These are phyloP conservation scores for Tetramorium alpestre DNA, from an alignment of 1,140 invertebrate genomes.

Conservation along the genomic window DNA sequence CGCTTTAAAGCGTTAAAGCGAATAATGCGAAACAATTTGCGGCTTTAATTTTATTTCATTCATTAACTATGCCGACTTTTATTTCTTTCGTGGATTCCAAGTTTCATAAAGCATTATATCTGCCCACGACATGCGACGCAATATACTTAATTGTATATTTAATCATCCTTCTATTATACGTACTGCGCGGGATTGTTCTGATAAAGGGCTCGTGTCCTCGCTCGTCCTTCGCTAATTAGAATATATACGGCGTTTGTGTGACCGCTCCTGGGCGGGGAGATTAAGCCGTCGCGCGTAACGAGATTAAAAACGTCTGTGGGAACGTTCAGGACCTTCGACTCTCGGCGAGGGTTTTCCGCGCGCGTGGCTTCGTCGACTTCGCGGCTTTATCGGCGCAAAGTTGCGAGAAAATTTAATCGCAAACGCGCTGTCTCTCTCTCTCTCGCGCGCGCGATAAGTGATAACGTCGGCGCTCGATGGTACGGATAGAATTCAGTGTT, in stretches of 20 bases:
- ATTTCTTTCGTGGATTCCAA: neutral
- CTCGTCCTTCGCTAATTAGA: slow-evolving; percentile 29
- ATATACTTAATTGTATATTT: slow-evolving; percentile 38
- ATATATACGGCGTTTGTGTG: slow-evolving; percentile 5
- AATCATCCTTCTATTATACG: slow-evolving; percentile 15
- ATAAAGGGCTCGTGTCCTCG: slow-evolving; percentile 6
- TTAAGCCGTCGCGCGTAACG: slow-evolving; percentile 24
- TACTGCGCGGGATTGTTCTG: neutral
- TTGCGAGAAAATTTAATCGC: slow-evolving; percentile 40
- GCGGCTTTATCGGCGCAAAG: slow-evolving; percentile 21
- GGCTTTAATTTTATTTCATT: slow-evolving; percentile 5
- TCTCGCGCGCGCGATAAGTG: slow-evolving; percentile 62
- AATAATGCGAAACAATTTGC: slow-evolving; percentile 29
- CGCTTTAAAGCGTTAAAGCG: slow-evolving; percentile 37
- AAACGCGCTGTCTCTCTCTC: neutral
- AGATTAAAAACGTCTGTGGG: slow-evolving; percentile 5
- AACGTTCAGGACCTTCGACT: neutral
- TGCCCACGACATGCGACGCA: neutral
- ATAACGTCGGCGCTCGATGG: slow-evolving; percentile 64
- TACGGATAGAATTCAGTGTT: slow-evolving; percentile 67
- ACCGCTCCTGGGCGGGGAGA: neutral
- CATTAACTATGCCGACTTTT: neutral
- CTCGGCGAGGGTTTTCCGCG: neutral
- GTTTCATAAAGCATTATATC: slow-evolving; percentile 12
- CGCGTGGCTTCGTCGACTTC: neutral